A percentile compares a stretch with the other conserved stretches of the same genome.
These are phyloP conservation scores for Diarsia mendica DNA, from an alignment of 2,888 invertebrate species.

Conservation along the genomic window DNA sequence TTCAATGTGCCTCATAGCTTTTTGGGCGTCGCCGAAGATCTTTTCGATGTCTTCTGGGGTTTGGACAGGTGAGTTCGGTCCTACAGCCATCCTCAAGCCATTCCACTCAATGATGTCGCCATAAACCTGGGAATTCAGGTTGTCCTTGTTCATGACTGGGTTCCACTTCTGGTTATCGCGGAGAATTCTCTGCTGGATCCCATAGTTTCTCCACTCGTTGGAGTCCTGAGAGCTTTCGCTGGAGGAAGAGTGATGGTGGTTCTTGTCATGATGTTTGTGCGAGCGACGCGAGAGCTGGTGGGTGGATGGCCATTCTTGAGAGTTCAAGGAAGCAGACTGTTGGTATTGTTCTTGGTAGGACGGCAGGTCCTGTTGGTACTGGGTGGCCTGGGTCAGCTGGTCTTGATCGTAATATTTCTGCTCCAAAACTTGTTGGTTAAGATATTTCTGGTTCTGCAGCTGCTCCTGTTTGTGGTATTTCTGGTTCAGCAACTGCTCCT, in stretches of 20 bases:
- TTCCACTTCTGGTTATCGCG: constrained; percentile 64
- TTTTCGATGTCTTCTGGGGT: constrained; percentile 75
- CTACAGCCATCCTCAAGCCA: constrained; percentile 69
- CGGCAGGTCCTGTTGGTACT: constrained; percentile 20
- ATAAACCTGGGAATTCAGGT: constrained; percentile 40
- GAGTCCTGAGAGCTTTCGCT: constrained; percentile 66
- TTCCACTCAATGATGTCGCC: constrained; percentile 76
- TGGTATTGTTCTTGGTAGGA: constrained; percentile 29
- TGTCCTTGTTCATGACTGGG: constrained; percentile 64
- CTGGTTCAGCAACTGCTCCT: constrained; percentile 10
- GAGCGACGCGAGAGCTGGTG: constrained; percentile 13
- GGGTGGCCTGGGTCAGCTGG: constrained; percentile 15
- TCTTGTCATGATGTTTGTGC: constrained; percentile 44
- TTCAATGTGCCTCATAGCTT: constrained; percentile 77
- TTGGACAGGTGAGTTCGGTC: constrained; percentile 67
- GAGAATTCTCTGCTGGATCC: constrained; percentile 8
- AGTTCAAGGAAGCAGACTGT: constrained; percentile 16
- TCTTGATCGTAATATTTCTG: constrained; percentile 17
- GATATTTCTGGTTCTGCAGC: constrained; percentile 29
- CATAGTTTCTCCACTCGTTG: constrained; percentile 41
- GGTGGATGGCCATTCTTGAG: constrained; percentile 33
- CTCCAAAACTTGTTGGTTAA: constrained; percentile 11
- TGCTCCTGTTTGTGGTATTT: neutral
- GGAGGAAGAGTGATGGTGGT: constrained; percentile 38
- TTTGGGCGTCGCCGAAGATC: constrained; percentile 80